Evolutionary conservation across 1,140 invertebrate species (phyloP).

Genomic region (Acyrthosiphon pisum): DNA sequence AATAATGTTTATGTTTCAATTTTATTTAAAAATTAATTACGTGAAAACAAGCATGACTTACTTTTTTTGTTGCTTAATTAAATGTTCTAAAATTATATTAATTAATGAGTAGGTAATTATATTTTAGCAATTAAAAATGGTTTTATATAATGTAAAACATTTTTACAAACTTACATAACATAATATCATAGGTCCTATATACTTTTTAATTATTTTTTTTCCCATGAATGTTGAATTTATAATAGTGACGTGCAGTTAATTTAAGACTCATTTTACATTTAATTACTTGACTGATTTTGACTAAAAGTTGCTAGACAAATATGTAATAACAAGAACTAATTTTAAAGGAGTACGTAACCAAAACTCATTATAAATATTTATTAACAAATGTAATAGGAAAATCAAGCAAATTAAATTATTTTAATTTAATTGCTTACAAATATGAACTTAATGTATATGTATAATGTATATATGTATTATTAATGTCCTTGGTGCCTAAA

Average conservation of each 20-base stretch:
- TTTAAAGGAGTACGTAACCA: background rate
- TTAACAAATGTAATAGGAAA: background rate
- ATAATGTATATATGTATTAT: background rate
- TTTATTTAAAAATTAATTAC: conserved; percentile 24
- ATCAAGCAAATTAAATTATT: background rate
- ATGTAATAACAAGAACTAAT: background rate
- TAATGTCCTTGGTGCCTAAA: background rate
- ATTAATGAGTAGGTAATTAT: background rate
- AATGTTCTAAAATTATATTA: background rate
- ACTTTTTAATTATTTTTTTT: background rate
- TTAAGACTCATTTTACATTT: background rate
- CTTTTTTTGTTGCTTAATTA: background rate
- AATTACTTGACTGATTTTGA: background rate
- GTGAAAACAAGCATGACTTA: background rate
- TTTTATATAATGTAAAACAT: background rate
- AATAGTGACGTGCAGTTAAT: background rate
- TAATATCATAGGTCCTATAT: background rate
- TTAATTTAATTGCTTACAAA: background rate
- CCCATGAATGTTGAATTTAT: background rate
- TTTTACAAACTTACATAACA: background rate
- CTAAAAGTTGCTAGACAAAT: background rate
- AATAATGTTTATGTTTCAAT: background rate
- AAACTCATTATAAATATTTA: background rate
- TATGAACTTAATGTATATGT: too few species aligned
- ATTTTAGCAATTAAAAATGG: conserved; percentile 3